These are phyloP conservation scores for Pseudomugil gertrudae DNA, from an alignment of 2,797 vertebrate species.

Conservation along the genomic window DNA sequence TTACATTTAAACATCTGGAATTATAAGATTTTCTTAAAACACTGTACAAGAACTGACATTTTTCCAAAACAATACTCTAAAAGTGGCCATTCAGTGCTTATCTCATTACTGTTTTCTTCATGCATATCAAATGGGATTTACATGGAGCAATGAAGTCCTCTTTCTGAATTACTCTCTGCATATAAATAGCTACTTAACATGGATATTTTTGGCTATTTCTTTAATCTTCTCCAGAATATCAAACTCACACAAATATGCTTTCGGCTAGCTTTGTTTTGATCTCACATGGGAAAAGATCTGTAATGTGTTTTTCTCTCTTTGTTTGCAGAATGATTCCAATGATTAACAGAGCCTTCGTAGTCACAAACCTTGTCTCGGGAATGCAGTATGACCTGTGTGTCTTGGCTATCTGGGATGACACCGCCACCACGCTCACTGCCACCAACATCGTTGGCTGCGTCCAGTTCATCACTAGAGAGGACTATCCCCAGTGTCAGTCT, in stretches of 20 bases:
- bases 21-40: conserved; percentile 28
- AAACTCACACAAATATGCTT: conserved; percentile 22
- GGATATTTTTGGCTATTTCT: conserved; percentile 39
- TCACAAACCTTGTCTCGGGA: conserved; percentile 95
- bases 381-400: conserved; percentile 97
- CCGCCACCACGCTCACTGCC: conserved; percentile 93
- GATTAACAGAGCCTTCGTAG: conserved; percentile 92
- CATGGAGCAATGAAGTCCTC: conserved; percentile 46
- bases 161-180: conserved; percentile 59
- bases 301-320: conserved; percentile 34
- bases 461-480: conserved; percentile 94
- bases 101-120: conserved; percentile 39
- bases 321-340: conserved; percentile 92
- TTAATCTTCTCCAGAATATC: conserved; percentile 38
- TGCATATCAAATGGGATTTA: conserved; percentile 60
- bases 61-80: conserved; percentile 49
- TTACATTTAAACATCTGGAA: conserved; percentile 35
- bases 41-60: conserved; percentile 40
- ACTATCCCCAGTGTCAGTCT: conserved; percentile 94
- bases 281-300: conserved; percentile 4
- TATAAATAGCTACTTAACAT: conserved; percentile 68
- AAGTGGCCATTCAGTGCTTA: conserved; percentile 47
- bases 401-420: conserved; percentile 97
- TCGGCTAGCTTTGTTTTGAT: conserved; percentile 30
- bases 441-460: conserved; percentile 96